These are phyloP conservation scores for Sinhomidia bicolor DNA, from an alignment of 2,888 invertebrate genomes.

Conservation along the genomic window DNA sequence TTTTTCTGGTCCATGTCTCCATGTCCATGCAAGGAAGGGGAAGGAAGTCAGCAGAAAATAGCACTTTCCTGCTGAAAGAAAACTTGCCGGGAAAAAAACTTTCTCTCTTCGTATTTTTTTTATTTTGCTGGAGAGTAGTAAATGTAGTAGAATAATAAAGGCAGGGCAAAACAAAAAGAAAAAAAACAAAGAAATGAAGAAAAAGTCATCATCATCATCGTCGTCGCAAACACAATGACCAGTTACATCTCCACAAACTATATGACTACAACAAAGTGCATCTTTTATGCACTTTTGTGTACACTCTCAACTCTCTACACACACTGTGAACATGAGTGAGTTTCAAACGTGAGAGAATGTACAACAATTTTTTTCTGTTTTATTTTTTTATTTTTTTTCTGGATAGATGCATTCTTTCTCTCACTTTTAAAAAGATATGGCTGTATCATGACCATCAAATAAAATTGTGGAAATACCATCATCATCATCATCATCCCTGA, in stretches of 20 bases:
- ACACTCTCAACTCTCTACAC: not conserved
- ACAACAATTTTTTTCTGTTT: too few species aligned
- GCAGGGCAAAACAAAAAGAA: not conserved
- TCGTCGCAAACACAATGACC: conserved; percentile 14
- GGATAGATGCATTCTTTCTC: too few species aligned
- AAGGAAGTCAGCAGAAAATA: conserved; percentile 52
- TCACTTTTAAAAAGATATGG: not conserved
- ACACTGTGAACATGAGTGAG: not conserved
- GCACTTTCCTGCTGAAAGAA: not conserved
- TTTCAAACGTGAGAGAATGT: too few species aligned
- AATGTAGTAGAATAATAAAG: not conserved
- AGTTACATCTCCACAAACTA: not conserved
- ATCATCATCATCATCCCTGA: not conserved
- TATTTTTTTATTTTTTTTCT: too few species aligned
- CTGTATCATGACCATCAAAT: not conserved
- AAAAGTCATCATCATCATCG: too few species aligned
- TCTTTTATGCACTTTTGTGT: conserved; percentile 38
- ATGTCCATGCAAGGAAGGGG: not conserved
- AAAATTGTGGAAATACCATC: conserved; percentile 9
- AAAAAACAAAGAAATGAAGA: not conserved
- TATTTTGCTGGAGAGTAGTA: not conserved
- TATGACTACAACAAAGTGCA: conserved; percentile 44
- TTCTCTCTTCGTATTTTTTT: not conserved
- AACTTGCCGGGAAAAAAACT: not conserved
- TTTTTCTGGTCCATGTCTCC: too few species aligned